These are phyloP conservation scores for Chaenogobius annularis DNA, from an alignment of 2,113 vertebrate species.

Conservation along the genomic window DNA sequence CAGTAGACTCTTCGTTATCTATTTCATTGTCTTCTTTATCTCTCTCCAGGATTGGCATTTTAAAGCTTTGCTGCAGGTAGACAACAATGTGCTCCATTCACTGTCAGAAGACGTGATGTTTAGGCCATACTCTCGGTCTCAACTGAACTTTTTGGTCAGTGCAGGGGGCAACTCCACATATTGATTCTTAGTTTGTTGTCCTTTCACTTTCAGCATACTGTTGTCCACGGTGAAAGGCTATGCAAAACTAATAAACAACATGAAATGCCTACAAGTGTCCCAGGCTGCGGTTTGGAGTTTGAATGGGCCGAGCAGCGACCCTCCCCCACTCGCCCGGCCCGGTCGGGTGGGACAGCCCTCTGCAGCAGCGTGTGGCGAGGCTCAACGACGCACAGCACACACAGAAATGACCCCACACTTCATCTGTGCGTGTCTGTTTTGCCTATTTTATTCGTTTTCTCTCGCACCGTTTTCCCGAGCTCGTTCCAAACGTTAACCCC, in stretches of 20 bases:
- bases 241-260: neutral
- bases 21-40: neutral
- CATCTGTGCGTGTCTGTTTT: neutral
- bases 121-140: neutral
- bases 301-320: conserved; percentile 46
- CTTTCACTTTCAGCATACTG: neutral
- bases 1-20: neutral
- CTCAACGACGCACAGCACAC: conserved; percentile 23
- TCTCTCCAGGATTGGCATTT: neutral
- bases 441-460: neutral
- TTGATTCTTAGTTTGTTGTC: neutral
- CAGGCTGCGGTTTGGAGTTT: conserved; percentile 27
- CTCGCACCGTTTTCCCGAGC: neutral
- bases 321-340: conserved; percentile 49
- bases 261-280: conserved; percentile 7
- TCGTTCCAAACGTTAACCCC: neutral
- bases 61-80: neutral
- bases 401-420: conserved; percentile 1
- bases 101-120: neutral
- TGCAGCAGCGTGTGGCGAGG: conserved; percentile 27
- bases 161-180: neutral
- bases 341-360: conserved; percentile 26
- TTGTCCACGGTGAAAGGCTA: neutral
- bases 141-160: too few relatives aligned
- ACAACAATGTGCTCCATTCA: neutral